Conservation (phyloP, 2,888 invertebrate species). For the Pterostichus niger region DNA sequence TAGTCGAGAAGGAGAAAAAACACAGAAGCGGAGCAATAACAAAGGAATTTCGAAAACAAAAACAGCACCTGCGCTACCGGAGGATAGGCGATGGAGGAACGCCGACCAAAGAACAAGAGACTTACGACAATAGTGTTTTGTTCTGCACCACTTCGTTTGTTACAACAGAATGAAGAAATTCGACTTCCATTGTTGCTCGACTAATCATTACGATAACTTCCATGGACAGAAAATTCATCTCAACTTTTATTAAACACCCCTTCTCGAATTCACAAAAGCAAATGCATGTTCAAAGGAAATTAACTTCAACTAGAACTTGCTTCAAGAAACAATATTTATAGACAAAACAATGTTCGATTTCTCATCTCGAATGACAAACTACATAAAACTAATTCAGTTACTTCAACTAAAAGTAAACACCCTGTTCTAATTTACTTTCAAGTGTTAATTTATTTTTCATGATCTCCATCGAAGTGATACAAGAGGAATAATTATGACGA, state of each 20-base stretch:
- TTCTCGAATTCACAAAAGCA: conserved; percentile 42
- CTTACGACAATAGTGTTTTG: conserved; percentile 66
- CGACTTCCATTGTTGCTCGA: conserved; percentile 56
- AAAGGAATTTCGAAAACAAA: conserved; percentile 65
- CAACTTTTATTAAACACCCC: conserved; percentile 46
- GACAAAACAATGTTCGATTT: neutral
- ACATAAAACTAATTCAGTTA: too few relatives aligned
- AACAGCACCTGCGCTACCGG: conserved; percentile 63
- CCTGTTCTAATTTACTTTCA: too few relatives aligned
- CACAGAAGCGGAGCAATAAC: conserved; percentile 61
- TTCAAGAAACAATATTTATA: conserved; percentile 36
- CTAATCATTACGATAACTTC: conserved; percentile 62
- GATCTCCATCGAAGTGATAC: too few relatives aligned
- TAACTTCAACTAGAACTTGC: conserved; percentile 29
- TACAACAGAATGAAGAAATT: conserved; percentile 61
- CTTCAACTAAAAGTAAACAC: too few relatives aligned
- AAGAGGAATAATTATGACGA: too few relatives aligned
- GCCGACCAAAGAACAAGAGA: conserved; percentile 51
- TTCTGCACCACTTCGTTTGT: conserved; percentile 59
- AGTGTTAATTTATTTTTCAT: too few relatives aligned
- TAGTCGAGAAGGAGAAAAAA: conserved; percentile 56
- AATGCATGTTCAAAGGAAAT: conserved; percentile 37
- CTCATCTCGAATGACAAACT: neutral
- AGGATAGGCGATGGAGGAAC: conserved; percentile 38
- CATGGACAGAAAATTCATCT: conserved; percentile 45